Base-by-base conservation (phyloP, 2,797 vertebrate species). In the Toxotes lorentzi region DNA sequence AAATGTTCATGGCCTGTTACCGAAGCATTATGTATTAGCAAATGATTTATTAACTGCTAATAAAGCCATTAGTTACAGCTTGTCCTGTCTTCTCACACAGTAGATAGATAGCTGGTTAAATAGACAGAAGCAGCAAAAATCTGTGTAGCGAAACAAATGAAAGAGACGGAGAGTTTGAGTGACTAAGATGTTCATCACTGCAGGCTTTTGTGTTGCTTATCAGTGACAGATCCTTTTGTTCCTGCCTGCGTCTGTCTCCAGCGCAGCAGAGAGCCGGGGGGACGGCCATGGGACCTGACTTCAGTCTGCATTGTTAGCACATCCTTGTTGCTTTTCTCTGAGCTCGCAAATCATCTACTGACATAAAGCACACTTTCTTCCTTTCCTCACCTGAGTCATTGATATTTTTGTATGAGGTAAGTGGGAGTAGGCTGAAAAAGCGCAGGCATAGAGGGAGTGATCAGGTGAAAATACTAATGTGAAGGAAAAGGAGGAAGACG, bases 281-380 rank as follows among this genome's bases (percentile, higher is more conserved):
- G 56, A 79, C 23, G 3, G 66, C 59, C 40, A 34, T n/a, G 41
- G 54, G 77, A 67, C 73, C 75, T 30, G 70, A 61, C 87, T 85
- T 76, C 72, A 67, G 14, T 61, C 79, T 59, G 74, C 74, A 81
- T 21, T 80, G 53, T 82, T 76, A 66, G 70, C 77, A 76, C 73
- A 77, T 65, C 70, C 43, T 66, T 73, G 70, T 72, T 72, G 63
- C 41, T 59, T 85, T 76, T 67, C 64, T 90, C 70, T 67, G 45
- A 74, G 79, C 77, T 75, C 48, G 48, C 78, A 86, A 88, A 81
- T 88, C 76, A 82, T 81, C 58, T 4, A 1, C 71, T 73, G 75
- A 86, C 77, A 84, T 57, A 66, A 78, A 73, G 78, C 59, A 66
- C 71, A 76, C 64, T 51, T 81, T 81, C 78, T 82, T 81, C 68